Percentiles rank a stretch among this genome's conserved stretches.
phyloP scores from a whole-genome alignment of 2,888 invertebrate species.

The Melikaiella ostensackeni region DNA sequence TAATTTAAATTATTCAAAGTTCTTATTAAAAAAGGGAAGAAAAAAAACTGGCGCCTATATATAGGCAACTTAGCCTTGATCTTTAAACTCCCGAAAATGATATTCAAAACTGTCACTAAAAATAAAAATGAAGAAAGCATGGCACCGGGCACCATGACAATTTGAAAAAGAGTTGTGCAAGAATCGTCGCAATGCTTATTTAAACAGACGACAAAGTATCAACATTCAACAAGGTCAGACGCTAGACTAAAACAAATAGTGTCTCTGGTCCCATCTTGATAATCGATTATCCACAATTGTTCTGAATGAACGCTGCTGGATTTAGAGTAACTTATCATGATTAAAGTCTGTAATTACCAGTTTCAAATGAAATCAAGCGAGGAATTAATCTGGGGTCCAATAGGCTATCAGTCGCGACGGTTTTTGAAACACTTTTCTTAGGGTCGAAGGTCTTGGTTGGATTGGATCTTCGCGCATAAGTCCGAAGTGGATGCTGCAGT shows the following conservation, averaged over 20 bases:
- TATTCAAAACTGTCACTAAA: not conserved
- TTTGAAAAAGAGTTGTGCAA: not conserved
- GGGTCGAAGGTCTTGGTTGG: constrained; percentile 56
- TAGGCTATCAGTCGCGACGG: constrained; percentile 59
- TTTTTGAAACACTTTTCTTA: constrained; percentile 51
- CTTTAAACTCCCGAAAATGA: not conserved
- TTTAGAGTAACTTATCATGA: constrained; percentile 30
- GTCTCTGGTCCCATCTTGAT: constrained; percentile 1
- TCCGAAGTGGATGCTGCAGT: constrained; percentile 40
- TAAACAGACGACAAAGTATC: not conserved
- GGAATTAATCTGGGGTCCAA: constrained; percentile 63
- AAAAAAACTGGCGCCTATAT: not conserved
- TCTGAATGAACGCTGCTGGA: not conserved
- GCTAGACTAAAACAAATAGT: not conserved
- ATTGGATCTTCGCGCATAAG: constrained; percentile 50
- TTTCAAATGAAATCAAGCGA: constrained; percentile 45
- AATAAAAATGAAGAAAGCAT: not conserved
- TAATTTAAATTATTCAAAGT: too few species aligned
- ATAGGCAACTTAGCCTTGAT: not conserved
- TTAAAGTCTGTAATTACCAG: constrained; percentile 46
- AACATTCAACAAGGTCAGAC: not conserved
- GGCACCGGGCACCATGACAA: not conserved
- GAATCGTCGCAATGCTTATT: not conserved
- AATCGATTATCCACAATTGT: not conserved
- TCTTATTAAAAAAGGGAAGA: too few species aligned